phyloP scores from a whole-genome alignment of 2,797 vertebrate species.

The Anabacerthia variegaticeps region DNA sequence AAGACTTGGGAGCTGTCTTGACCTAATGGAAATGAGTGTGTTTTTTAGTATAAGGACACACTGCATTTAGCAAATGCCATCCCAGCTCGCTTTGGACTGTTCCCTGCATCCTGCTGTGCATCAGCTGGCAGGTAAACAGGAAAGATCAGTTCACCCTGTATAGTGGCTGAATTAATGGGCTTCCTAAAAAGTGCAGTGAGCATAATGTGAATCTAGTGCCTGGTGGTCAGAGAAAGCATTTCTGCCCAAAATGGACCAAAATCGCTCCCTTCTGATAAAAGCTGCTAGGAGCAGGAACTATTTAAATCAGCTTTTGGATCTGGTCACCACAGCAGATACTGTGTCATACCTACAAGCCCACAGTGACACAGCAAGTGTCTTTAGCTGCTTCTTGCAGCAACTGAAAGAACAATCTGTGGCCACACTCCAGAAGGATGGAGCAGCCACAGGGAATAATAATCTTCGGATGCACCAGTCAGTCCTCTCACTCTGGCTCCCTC shows the following conservation, averaged over 20 bases:
- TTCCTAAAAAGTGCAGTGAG: neutral
- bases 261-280: neutral
- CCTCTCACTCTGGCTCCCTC: conserved; percentile 27
- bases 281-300: neutral
- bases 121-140: conserved; percentile 53
- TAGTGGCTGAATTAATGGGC: conserved; percentile 41
- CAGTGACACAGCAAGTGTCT: conserved; percentile 45
- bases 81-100: conserved; percentile 27
- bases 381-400: conserved; percentile 12
- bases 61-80: conserved; percentile 36
- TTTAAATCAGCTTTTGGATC: neutral
- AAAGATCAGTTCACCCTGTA: conserved; percentile 10
- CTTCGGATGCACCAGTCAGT: conserved; percentile 23
- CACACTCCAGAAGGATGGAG: conserved; percentile 31
- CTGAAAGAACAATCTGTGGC: conserved; percentile 33
- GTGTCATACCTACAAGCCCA: neutral
- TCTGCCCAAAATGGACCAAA: neutral
- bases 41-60: conserved; percentile 11
- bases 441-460: conserved; percentile 51
- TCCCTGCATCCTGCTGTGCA: conserved; percentile 38
- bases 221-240: neutral
- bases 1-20: conserved; percentile 12
- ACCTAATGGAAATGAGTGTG: conserved; percentile 32
- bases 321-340: neutral
- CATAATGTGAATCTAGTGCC: neutral